Base-by-base conservation (phyloP, 2,113 vertebrate genomes). In the Lontra canadensis region DNA sequence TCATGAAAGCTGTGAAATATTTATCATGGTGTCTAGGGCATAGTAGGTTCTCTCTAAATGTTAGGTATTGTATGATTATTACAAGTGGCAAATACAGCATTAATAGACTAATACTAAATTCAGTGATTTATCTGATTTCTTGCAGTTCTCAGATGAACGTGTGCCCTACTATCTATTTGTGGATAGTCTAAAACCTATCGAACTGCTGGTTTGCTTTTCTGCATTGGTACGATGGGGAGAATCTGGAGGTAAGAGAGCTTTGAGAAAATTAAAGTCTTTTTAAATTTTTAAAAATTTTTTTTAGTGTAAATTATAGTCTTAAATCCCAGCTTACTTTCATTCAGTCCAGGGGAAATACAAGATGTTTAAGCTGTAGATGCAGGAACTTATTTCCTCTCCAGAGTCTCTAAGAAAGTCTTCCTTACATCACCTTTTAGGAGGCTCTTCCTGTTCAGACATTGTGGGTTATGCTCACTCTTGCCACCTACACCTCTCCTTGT, bases 181-280 rank as follows among this genome's bases (percentile, higher is more conserved):
- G 98, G 99, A 99, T 97, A 99, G 98, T 95, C 92, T 99, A 95
- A 99, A 98, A 83, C 99, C 99, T 57, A 98, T 97, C 86, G 98
- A 99, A 98, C 99, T 99, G 26, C 98, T 99, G 96, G 98, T 99
- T 98, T 99, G 99, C 84, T 99, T 99, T 98, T 99, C 99, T 97
- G 99, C 99, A 13, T 96, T 99, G 96, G 98, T 99, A 17, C 98
- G 61, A 89, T 99, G 99, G 99, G 98, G 98, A 95, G 98, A 98
- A 42, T 94, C 93, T 85, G 98, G 89, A 96, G 99, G 99, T 98
- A 98, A 99, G 97, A 97, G 93, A 95, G 98, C 96, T 76, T 81
- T 31, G 92, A 97, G 74, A 63, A 74, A 69, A n/a, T 15, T 17
- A 61, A 0, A 20, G 9, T 65, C 81, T 34, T 7, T 55, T 55